Base-by-base conservation (phyloP, 2,888 invertebrate genomes). In the Sphaerophoria taeniata region DNA sequence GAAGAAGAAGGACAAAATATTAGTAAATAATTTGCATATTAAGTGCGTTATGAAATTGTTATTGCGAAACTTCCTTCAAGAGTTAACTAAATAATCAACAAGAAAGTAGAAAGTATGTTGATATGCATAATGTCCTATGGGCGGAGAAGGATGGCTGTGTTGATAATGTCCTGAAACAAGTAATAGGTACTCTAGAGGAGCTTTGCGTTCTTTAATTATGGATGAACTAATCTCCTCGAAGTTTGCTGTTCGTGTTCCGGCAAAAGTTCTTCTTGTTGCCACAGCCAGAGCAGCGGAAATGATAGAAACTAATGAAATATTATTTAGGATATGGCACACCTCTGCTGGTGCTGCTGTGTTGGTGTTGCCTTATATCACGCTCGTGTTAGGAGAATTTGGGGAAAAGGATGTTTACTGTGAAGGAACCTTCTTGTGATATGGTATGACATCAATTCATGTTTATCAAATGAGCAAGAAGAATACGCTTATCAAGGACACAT, bases 1-100 rank as follows among this genome's bases (percentile, higher is more conserved):
- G 16, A 12, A 16, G 39, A n/a, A 61, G 33, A 47, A 47, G 6
- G 47, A 61, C 61, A 5, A 47, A 65, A 56, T 34, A 49, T 49
- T 74, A 49, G 75, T 76, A 69, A 84, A 79, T 79, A 84, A 84
- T 84, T 84, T 84, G 84, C 84, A 84, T 84, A 76, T 79, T 84
- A 84, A 84, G 84, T 79, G 75, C 79, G 79, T 84, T 79, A 84
- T 84, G 60, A 75, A 84, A 84, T 84, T 84, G 75, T 84, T 79
- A 84, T 79, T 72, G 75, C 67, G 65, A 83, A 84, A 84, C 71
- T 84, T 79, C 61, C 72, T 36, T 55, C n/a, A n/a, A n/a, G 43
- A 67, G 71, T 76, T 75, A 84, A 84, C 83, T 84, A 58, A 79
- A 63, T 70, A 79, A 79, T 75, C 71, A 75, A 72, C 61, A 79